A percentile compares a stretch with the other conserved stretches of the same genome.
Evolutionary conservation across 92 coral and sea anemone species (phyloP).

Genomic region (Desmophyllum pertusum): DNA sequence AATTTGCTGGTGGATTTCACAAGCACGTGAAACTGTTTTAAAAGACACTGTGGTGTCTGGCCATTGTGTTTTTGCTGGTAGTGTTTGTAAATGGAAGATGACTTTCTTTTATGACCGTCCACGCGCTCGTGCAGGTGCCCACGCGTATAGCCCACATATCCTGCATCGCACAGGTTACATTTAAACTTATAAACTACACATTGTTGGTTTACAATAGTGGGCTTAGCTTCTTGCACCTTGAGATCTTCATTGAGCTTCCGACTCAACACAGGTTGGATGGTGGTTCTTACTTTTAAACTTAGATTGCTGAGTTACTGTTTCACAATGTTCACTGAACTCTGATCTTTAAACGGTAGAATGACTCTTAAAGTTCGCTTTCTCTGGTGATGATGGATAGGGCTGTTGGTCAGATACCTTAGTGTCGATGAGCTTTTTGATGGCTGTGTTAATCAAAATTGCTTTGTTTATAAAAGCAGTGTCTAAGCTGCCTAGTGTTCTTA

Average conservation of each 20-base stretch:
- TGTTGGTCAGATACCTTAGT: constrained; percentile 5
- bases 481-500: too few relatives aligned
- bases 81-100: neutral
- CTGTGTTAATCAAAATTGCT: neutral
- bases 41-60: neutral
- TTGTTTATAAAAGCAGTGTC: too few relatives aligned
- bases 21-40: too few relatives aligned
- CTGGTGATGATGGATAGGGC: neutral
- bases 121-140: constrained; percentile 12
- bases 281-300: neutral
- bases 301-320: neutral
- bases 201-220: neutral
- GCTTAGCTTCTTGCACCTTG: neutral
- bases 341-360: too few relatives aligned
- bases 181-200: neutral
- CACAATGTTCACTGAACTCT: neutral
- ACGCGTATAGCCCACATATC: neutral
- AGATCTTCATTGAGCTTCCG: neutral
- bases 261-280: constrained; percentile 11
- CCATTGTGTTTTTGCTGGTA: too few relatives aligned
- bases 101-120: neutral
- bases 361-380: neutral
- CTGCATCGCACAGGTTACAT: constrained; percentile 7
- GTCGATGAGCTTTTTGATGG: neutral
- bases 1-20: too few relatives aligned